phyloP scores from a whole-genome alignment of 2,888 invertebrate genomes.

The Aspidiotus rigidus region DNA sequence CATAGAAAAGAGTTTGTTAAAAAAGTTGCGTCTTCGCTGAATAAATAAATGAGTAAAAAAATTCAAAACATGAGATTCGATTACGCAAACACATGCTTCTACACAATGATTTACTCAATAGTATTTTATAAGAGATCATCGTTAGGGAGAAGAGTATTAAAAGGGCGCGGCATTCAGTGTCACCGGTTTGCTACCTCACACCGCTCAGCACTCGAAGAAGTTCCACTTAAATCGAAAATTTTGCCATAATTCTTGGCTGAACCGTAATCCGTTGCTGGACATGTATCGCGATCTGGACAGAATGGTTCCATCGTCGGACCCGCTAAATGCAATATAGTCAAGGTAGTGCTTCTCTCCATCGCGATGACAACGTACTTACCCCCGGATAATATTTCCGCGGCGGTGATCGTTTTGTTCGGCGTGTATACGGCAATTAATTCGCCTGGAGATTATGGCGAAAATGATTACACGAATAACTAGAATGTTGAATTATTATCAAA shows the following conservation, averaged over 20 bases:
- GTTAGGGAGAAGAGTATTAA: background rate
- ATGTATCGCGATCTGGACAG: background rate
- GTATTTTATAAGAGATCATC: no score
- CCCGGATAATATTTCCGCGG: slow-evolving; percentile 66
- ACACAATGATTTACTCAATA: no score
- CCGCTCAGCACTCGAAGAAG: no score
- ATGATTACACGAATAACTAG: background rate
- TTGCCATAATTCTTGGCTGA: slow-evolving; percentile 25
- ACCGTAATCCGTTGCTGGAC: slow-evolving; percentile 19
- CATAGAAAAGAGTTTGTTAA: no score
- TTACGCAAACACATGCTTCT: no score
- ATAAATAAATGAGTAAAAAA: no score
- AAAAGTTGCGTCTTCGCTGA: no score
- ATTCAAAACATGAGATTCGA: no score
- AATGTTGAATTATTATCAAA: background rate
- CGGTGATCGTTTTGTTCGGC: slow-evolving; percentile 61
- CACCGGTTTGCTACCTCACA: slow-evolving; percentile 18
- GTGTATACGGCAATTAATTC: slow-evolving; percentile 69
- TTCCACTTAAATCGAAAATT: slow-evolving; percentile 16
- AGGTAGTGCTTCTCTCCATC: slow-evolving; percentile 11
- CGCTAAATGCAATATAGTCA: slow-evolving; percentile 28
- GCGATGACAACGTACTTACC: slow-evolving; percentile 63
- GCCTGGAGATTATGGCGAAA: slow-evolving; percentile 47
- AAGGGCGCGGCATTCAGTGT: slow-evolving; percentile 6
- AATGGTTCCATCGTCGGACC: slow-evolving; percentile 27